These are phyloP conservation scores for Eunapius fragilis DNA, from an alignment of 37 sponge, comb jelly and placozoan species.

Conservation along the genomic window DNA sequence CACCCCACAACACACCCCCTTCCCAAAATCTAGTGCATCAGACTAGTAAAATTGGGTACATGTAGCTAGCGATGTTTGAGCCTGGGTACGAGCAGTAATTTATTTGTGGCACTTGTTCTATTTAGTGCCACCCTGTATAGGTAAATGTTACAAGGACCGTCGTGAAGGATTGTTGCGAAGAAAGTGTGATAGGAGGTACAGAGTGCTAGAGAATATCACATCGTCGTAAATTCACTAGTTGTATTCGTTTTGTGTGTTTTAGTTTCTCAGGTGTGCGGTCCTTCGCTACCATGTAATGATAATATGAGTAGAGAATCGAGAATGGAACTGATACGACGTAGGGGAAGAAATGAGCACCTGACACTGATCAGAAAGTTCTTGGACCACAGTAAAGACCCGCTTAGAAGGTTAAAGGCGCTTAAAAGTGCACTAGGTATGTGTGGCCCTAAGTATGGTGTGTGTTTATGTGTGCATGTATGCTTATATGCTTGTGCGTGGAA, in stretches of 20 bases:
- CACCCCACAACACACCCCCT: too few species aligned
- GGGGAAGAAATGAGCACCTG: conserved; percentile 46
- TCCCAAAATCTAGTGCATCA: too few species aligned
- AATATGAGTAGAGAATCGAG: background rate
- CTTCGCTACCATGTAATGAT: background rate
- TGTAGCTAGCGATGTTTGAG: background rate
- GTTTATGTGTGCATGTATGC: background rate
- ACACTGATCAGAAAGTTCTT: conserved; percentile 74
- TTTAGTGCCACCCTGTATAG: background rate
- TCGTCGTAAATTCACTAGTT: background rate
- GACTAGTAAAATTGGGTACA: too few species aligned
- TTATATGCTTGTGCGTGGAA: background rate
- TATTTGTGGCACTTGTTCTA: background rate
- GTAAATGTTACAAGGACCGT: background rate
- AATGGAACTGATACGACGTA: conserved; percentile 11
- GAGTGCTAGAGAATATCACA: background rate
- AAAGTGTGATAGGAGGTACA: background rate
- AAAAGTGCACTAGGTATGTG: conserved; percentile 62
- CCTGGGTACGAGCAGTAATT: background rate
- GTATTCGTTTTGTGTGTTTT: background rate
- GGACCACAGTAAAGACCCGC: conserved; percentile 63
- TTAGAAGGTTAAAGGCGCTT: conserved; percentile 72
- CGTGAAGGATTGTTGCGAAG: background rate
- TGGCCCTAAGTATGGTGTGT: background rate
- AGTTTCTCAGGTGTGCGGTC: background rate